Percentiles rank a stretch among this genome's conserved stretches.
Conservation (phyloP, 2,797 vertebrate genomes). For the Craterocephalus amniculus region DNA sequence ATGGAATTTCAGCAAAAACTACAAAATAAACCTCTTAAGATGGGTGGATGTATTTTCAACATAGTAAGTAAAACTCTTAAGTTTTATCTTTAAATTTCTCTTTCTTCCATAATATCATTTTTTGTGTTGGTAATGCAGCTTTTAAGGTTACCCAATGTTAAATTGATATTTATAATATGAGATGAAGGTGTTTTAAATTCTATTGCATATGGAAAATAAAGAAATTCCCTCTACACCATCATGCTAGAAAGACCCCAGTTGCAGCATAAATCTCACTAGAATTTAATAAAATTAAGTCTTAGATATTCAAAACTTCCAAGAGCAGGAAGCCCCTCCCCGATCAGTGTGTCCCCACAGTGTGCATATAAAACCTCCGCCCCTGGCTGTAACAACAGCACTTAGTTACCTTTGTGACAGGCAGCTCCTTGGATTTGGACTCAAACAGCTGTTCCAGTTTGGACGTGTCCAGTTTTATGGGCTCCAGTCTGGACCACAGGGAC, state of each 20-base stretch:
- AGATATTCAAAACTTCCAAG: too few species aligned
- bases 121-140: background rate
- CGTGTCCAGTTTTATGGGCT: constrained; percentile 94
- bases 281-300: background rate
- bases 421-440: constrained; percentile 97
- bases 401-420: constrained; percentile 94
- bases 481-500: constrained; percentile 96
- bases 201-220: background rate
- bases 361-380: background rate
- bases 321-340: background rate
- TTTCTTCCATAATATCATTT: background rate
- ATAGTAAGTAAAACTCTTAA: too few species aligned
- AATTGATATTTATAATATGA: background rate
- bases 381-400: constrained; percentile 10
- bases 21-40: background rate
- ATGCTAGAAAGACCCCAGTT: background rate
- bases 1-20: background rate
- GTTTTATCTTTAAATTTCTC: too few species aligned
- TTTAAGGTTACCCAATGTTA: background rate
- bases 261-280: background rate
- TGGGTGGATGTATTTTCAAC: background rate
- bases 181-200: background rate
- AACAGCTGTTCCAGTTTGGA: constrained; percentile 98
- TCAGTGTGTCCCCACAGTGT: background rate
- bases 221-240: background rate